Conservation (phyloP, 2,888 invertebrate species). For the Halocaridina rubra region DNA sequence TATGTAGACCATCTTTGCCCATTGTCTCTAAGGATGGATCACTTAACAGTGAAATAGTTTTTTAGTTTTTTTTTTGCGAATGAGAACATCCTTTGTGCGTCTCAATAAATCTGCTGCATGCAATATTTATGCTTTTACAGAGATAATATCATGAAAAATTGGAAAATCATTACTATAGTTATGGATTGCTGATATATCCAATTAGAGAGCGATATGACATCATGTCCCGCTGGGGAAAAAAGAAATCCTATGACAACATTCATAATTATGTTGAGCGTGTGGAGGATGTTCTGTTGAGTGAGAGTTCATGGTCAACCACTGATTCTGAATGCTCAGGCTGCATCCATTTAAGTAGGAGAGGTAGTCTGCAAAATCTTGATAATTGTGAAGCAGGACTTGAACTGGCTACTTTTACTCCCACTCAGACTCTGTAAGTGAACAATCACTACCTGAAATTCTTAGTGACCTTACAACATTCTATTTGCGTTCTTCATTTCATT, state of each 20-base stretch:
- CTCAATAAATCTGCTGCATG: too few relatives aligned
- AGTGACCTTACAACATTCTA: too few relatives aligned
- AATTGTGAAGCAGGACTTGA: conserved; percentile 23
- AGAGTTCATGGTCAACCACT: conserved; percentile 62
- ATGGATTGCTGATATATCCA: background rate
- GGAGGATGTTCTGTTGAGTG: conserved; percentile 62
- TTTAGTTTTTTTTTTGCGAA: too few relatives aligned
- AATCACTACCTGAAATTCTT: too few relatives aligned
- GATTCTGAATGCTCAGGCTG: conserved; percentile 63
- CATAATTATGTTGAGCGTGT: conserved; percentile 61
- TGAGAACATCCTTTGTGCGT: too few relatives aligned
- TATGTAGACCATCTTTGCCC: too few relatives aligned
- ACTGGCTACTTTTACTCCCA: conserved; percentile 34
- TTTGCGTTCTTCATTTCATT: too few relatives aligned
- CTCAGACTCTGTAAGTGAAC: conserved; percentile 41
- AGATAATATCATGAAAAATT: background rate
- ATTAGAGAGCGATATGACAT: background rate
- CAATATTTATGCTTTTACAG: background rate
- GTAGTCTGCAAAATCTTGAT: conserved; percentile 39
- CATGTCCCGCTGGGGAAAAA: conserved; percentile 58
- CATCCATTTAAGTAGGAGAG: conserved; percentile 51
- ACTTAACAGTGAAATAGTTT: too few relatives aligned
- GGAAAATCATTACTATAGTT: background rate
- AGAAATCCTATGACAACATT: conserved; percentile 58
- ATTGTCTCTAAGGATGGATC: too few relatives aligned